Evolutionary conservation across 1,140 invertebrate genomes (phyloP).

Genomic region (Trialeurodes vaporariorum): DNA sequence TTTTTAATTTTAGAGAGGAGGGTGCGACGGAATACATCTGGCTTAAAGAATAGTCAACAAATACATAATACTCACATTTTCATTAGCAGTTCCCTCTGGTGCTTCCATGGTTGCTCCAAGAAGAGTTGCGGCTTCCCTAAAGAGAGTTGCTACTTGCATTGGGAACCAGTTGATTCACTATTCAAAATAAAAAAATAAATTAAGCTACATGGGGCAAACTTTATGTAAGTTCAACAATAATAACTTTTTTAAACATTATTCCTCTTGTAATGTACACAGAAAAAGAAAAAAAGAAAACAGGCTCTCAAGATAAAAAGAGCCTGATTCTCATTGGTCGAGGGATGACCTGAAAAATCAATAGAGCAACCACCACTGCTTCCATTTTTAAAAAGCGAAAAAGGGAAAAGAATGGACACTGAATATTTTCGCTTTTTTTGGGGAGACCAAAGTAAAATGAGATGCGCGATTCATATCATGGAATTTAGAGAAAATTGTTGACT

Average conservation of each 20-base stretch:
- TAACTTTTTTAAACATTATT: not conserved
- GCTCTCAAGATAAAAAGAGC: not conserved
- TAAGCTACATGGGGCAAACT: not conserved
- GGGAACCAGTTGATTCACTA: constrained; percentile 10
- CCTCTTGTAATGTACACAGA: not conserved
- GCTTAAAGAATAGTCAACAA: too few species aligned
- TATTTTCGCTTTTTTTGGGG: too few species aligned
- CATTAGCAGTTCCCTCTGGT: constrained; percentile 21
- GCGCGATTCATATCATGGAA: too few species aligned
- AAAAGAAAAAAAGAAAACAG: not conserved
- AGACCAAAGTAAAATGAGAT: too few species aligned
- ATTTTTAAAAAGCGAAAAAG: not conserved
- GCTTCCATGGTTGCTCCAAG: constrained; percentile 44
- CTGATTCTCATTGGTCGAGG: not conserved
- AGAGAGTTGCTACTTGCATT: constrained; percentile 58
- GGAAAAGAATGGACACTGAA: not conserved
- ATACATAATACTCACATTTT: constrained; percentile 23
- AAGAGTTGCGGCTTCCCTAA: constrained; percentile 52
- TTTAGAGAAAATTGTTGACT: too few species aligned
- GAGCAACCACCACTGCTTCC: not conserved
- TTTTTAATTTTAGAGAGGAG: too few species aligned
- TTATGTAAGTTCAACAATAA: not conserved
- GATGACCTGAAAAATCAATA: not conserved
- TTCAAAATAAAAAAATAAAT: not conserved
- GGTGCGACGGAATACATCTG: too few species aligned